phyloP scores from a whole-genome alignment of 2,888 invertebrate genomes.

The Drosophila monieri region DNA sequence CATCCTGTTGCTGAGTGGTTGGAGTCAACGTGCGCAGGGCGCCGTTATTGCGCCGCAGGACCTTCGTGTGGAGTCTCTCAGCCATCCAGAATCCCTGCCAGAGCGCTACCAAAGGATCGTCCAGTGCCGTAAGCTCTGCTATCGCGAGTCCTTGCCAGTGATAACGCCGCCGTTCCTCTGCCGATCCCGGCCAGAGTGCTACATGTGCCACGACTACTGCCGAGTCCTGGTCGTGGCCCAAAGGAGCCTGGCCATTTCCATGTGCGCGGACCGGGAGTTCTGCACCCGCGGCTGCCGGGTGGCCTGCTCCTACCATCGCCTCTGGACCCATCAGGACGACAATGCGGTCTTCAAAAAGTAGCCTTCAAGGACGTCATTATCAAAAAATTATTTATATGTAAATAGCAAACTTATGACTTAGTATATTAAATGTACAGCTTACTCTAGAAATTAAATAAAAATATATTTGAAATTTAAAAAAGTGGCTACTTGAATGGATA shows the following conservation, averaged over 20 bases:
- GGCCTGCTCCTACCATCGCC: constrained; percentile 59
- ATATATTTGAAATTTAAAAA: background rate
- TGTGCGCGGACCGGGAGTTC: constrained; percentile 68
- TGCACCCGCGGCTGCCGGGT: constrained; percentile 70
- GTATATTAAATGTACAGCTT: constrained; percentile 13
- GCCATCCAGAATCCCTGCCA: background rate
- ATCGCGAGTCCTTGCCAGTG: constrained; percentile 36
- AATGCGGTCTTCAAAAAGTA: constrained; percentile 34
- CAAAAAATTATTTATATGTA: constrained; percentile 7
- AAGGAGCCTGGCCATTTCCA: constrained; percentile 56
- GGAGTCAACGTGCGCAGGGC: constrained; percentile 45
- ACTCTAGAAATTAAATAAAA: constrained; percentile 2
- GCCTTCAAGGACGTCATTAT: background rate
- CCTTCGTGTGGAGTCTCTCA: constrained; percentile 1
- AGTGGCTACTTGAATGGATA: no score
- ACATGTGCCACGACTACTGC: constrained; percentile 74
- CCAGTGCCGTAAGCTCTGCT: constrained; percentile 62
- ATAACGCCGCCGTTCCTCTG: constrained; percentile 42
- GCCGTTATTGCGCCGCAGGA: constrained; percentile 23
- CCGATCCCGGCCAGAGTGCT: constrained; percentile 65
- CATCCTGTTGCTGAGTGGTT: background rate
- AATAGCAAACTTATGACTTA: background rate
- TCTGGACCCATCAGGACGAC: constrained; percentile 15
- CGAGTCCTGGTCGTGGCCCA: constrained; percentile 62
- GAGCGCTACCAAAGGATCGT: constrained; percentile 39